These are phyloP conservation scores for silkworm (Bombyx mori) DNA, from an alignment of 1,140 invertebrate species.

Conservation along the genomic window DNA sequence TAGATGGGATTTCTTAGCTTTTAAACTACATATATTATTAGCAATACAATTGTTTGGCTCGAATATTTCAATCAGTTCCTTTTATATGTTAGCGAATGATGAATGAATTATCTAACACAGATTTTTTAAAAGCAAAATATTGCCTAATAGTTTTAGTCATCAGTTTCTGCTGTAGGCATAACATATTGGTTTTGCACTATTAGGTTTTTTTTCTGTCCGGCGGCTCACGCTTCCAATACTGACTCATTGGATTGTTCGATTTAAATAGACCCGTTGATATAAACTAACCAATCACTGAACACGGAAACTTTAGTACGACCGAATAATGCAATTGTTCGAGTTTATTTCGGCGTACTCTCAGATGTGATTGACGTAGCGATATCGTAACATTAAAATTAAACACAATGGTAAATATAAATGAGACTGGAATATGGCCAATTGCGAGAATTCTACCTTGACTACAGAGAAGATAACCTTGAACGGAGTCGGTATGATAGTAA, in stretches of 20 bases:
- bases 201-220: constrained; percentile 24
- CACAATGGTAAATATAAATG: constrained; percentile 9
- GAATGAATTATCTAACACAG: no score
- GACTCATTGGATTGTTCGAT: constrained; percentile 43
- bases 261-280: constrained; percentile 40
- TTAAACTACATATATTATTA: no score
- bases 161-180: constrained; percentile 33
- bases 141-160: constrained; percentile 44
- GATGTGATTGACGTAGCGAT: no score
- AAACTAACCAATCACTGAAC: constrained; percentile 29
- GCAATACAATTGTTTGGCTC: no score
- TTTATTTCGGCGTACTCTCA: constrained; percentile 12
- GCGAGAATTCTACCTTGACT: constrained; percentile 55
- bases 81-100: no score
- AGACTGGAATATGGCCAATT: constrained; percentile 32
- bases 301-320: constrained; percentile 14
- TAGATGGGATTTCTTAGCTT: no score
- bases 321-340: constrained; percentile 9
- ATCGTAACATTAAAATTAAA: constrained; percentile 8
- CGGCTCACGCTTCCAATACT: constrained; percentile 18
- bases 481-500: constrained; percentile 28
- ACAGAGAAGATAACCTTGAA: constrained; percentile 49
- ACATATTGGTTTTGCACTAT: constrained; percentile 12
- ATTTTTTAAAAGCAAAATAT: constrained; percentile 20
- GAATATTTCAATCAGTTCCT: no score